Conservation (phyloP, 2,888 invertebrate genomes). For the Melangyna quadrimaculata region DNA sequence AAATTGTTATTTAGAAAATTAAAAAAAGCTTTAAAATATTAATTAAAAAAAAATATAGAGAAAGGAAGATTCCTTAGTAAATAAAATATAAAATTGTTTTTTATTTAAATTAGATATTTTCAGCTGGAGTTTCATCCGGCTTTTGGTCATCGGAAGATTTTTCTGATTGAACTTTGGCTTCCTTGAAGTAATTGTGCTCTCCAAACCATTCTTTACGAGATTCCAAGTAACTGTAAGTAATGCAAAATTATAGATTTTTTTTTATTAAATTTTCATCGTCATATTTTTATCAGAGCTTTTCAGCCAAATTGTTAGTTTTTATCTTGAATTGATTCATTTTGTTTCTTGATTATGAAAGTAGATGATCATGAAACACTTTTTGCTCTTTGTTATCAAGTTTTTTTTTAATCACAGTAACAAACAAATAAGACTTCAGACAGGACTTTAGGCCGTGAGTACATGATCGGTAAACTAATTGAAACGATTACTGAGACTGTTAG, state of each 20-base stretch:
- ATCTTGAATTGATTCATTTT: not conserved
- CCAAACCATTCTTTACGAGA: slow-evolving; percentile 92
- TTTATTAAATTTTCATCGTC: not conserved
- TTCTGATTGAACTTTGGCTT: slow-evolving; percentile 37
- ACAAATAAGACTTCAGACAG: too few relatives aligned
- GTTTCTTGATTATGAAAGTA: not conserved
- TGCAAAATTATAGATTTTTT: not conserved
- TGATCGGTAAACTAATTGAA: too few relatives aligned
- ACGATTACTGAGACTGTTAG: too few relatives aligned
- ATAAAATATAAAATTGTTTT: slow-evolving; percentile 1
- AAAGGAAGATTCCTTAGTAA: slow-evolving; percentile 20
- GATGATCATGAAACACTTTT: not conserved
- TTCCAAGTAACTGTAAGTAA: slow-evolving; percentile 86
- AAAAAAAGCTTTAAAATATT: slow-evolving; percentile 69
- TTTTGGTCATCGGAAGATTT: slow-evolving; percentile 22
- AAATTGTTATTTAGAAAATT: slow-evolving; percentile 67
- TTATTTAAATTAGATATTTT: slow-evolving; percentile 24
- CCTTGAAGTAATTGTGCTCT: slow-evolving; percentile 85
- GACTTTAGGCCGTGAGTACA: too few relatives aligned
- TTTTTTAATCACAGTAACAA: not conserved
- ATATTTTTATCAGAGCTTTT: not conserved
- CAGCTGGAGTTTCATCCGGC: slow-evolving; percentile 16
- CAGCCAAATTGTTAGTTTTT: not conserved
- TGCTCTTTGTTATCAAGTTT: not conserved
- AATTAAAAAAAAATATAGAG: slow-evolving; percentile 56